Percentiles rank a stretch among this genome's conserved stretches.
These are phyloP conservation scores for Cheilosia urbana DNA, from an alignment of 2,888 invertebrate species.

Conservation along the genomic window DNA sequence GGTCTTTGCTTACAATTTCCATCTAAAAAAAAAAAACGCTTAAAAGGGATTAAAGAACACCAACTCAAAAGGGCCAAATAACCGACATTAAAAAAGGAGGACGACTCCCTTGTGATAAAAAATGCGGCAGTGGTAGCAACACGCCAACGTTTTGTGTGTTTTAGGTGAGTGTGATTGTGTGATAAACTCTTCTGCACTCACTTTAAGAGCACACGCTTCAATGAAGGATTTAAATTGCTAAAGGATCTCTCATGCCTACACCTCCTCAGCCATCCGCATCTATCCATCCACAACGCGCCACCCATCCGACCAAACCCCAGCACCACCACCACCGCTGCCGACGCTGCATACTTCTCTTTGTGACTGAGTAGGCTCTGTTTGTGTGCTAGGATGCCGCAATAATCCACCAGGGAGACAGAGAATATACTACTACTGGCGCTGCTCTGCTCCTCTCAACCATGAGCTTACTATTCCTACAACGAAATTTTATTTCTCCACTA, in stretches of 20 bases:
- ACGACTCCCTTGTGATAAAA: constrained; percentile 72
- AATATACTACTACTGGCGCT: constrained; percentile 60
- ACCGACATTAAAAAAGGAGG: constrained; percentile 74
- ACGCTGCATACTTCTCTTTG: constrained; percentile 59
- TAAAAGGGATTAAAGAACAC: constrained; percentile 61
- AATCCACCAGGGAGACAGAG: constrained; percentile 43
- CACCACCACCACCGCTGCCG: background rate
- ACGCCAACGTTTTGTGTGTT: constrained; percentile 68
- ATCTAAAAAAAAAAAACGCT: constrained; percentile 33
- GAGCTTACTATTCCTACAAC: constrained; percentile 71
- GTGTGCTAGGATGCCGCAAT: constrained; percentile 73
- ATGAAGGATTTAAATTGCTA: constrained; percentile 76
- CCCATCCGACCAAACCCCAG: constrained; percentile 7
- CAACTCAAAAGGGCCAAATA: constrained; percentile 72
- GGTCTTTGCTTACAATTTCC: constrained; percentile 41
- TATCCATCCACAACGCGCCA: too few species aligned
- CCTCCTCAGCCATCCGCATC: constrained; percentile 14
- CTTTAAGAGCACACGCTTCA: constrained; percentile 75
- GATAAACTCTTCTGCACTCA: constrained; percentile 75
- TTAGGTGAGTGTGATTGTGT: constrained; percentile 75
- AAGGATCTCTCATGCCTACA: constrained; percentile 57
- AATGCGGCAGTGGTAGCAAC: constrained; percentile 75
- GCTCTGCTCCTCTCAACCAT: constrained; percentile 60
- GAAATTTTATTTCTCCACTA: constrained; percentile 67
- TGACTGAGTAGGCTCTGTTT: constrained; percentile 71